Evolutionary conservation across 2,797 vertebrate species (phyloP).

Genomic region (Acanthurus tractus): DNA sequence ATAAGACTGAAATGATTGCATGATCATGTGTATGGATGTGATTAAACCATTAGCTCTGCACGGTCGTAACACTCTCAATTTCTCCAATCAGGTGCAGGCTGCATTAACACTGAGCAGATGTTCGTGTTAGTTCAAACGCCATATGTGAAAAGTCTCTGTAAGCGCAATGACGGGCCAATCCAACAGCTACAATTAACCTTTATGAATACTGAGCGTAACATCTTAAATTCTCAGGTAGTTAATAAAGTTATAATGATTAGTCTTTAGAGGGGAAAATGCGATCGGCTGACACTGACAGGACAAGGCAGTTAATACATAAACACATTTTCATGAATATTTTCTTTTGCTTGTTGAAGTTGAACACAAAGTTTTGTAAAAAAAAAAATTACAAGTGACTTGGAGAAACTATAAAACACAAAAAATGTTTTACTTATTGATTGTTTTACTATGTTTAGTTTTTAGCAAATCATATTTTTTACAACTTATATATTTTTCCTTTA

Average conservation of each 20-base stretch:
- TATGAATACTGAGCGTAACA: constrained; percentile 29
- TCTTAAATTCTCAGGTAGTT: constrained; percentile 24
- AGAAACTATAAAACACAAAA: too few species aligned
- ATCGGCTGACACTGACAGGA: constrained; percentile 9
- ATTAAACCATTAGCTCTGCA: constrained; percentile 60
- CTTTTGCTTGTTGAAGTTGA: too few species aligned
- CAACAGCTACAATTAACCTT: constrained; percentile 35
- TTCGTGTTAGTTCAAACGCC: constrained; percentile 62
- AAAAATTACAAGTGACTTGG: too few species aligned
- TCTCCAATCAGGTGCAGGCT: constrained; percentile 62
- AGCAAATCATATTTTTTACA: too few species aligned
- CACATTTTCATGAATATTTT: too few species aligned
- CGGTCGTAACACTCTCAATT: constrained; percentile 37
- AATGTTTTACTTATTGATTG: too few species aligned
- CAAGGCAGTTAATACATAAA: not conserved
- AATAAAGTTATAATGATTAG: constrained; percentile 17
- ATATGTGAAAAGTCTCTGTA: constrained; percentile 57
- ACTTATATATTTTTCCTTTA: too few species aligned
- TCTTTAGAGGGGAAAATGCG: not conserved
- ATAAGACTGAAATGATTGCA: constrained; percentile 33
- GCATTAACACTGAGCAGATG: constrained; percentile 75
- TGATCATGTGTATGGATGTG: constrained; percentile 47
- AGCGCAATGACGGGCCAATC: constrained; percentile 41
- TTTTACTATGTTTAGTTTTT: too few species aligned
- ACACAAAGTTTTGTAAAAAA: too few species aligned